A percentile compares a stretch with the other conserved stretches of the same genome.
phyloP scores from a whole-genome alignment of 1,140 invertebrate species.

The Magallana ariakensis region DNA sequence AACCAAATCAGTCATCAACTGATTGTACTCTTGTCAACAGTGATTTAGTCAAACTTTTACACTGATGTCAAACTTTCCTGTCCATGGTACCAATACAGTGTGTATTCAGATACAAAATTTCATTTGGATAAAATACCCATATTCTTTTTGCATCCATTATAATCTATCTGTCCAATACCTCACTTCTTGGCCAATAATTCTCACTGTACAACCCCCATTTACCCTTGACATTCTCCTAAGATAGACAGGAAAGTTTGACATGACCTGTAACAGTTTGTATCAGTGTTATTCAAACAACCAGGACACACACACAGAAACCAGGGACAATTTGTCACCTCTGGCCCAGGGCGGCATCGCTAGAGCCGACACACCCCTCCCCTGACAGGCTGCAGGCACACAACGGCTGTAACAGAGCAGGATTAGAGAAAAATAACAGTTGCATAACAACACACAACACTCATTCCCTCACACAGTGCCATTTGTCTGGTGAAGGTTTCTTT shows the following conservation, averaged over 20 bases:
- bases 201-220: no score
- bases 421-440: background rate
- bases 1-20: background rate
- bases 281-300: background rate
- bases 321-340: background rate
- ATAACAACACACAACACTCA: background rate
- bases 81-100: background rate
- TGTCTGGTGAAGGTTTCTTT: background rate
- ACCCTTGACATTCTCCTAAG: no score
- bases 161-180: no score
- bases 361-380: background rate
- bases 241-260: background rate
- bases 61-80: background rate
- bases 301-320: background rate
- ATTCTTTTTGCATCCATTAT: no score
- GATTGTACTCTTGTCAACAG: background rate
- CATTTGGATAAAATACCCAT: no score
- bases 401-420: background rate
- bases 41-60: slow-evolving; percentile 14
- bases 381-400: background rate
- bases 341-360: background rate
- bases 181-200: no score
- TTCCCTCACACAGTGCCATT: background rate
- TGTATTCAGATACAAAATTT: background rate
- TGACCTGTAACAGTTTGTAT: background rate